Evolutionary conservation across 2,797 vertebrate species (phyloP).

Genomic region (Acanthurus tractus): DNA sequence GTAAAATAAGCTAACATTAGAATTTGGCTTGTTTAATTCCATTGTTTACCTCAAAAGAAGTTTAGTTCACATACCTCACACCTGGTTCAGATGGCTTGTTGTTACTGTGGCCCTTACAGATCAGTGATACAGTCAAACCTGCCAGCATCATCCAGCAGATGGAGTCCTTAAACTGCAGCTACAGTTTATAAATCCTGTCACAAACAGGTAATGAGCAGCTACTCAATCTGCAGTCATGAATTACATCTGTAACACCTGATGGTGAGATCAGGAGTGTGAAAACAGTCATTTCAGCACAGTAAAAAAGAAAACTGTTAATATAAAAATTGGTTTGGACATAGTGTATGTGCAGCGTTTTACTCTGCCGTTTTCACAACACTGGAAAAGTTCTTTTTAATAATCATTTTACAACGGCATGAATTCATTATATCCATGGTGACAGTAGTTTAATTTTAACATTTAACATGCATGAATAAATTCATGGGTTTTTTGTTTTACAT

Average conservation of each 20-base stretch:
- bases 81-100: not conserved
- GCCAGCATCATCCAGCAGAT: conserved; percentile 72
- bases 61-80: not conserved
- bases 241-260: not conserved
- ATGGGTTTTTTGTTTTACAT: too few species aligned
- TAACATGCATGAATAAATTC: not conserved
- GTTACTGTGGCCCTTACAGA: not conserved
- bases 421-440: not conserved
- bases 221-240: not conserved
- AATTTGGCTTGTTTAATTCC: not conserved
- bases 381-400: not conserved
- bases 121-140: conserved; percentile 14
- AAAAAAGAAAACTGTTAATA: not conserved
- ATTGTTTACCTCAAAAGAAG: not conserved
- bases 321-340: not conserved
- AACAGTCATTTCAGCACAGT: not conserved
- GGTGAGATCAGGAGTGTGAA: not conserved
- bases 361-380: not conserved
- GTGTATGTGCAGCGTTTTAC: not conserved
- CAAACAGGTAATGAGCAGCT: too few species aligned
- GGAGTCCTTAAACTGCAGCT: conserved; percentile 64
- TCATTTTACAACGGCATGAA: not conserved
- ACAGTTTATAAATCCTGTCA: not conserved
- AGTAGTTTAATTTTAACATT: not conserved
- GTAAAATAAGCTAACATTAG: not conserved